Conservation (phyloP, 2,888 invertebrate species). For the Tenodera sinensis region DNA sequence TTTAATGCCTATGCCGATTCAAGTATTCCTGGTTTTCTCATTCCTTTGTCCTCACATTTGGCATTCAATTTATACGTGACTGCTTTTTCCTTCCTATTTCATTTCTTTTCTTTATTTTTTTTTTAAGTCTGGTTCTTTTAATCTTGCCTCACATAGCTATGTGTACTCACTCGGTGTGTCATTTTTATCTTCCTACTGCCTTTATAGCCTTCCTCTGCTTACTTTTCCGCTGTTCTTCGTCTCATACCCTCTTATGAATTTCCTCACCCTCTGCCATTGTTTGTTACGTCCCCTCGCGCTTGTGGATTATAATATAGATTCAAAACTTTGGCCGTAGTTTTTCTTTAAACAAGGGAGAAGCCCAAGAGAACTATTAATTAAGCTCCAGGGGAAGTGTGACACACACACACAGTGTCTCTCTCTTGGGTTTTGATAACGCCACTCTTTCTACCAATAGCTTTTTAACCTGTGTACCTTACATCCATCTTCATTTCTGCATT, state of each 20-base stretch:
- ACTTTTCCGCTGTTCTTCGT: background rate
- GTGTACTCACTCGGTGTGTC: background rate
- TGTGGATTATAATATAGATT: constrained; percentile 26
- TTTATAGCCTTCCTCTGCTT: background rate
- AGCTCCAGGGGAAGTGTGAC: constrained; percentile 17
- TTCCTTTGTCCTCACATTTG: background rate
- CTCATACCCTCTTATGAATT: background rate
- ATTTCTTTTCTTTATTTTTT: background rate
- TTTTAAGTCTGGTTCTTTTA: background rate
- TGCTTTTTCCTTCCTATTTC: background rate
- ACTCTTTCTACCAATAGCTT: background rate
- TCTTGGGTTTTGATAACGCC: constrained; percentile 13
- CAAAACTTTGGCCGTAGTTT: constrained; percentile 24
- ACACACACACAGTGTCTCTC: constrained; percentile 2
- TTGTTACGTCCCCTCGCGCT: background rate
- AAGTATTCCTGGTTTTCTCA: background rate
- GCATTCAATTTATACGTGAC: background rate
- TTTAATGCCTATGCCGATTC: background rate
- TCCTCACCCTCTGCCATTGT: background rate
- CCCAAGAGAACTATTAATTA: constrained; percentile 27
- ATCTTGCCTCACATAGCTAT: background rate
- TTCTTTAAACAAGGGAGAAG: background rate
- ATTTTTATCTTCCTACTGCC: background rate
- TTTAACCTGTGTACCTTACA: background rate
- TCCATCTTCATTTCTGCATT: background rate